Evolutionary conservation across 1,140 invertebrate genomes (phyloP).

Genomic region (Rhyacophila brunnea): DNA sequence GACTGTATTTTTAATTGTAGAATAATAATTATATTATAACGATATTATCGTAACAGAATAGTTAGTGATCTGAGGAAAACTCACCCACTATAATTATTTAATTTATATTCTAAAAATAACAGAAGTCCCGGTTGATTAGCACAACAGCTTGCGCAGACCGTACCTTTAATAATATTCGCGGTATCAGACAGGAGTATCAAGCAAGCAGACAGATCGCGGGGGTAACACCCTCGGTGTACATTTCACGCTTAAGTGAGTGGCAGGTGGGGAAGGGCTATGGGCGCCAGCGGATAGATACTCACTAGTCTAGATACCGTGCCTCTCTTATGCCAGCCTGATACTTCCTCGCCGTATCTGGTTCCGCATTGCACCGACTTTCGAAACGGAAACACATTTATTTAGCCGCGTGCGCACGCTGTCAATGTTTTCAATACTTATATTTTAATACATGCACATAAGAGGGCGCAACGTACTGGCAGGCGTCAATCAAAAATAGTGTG

Average conservation of each 20-base stretch:
- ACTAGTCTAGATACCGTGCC: no score
- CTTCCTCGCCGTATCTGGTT: slow-evolving; percentile 26
- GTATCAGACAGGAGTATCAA: slow-evolving; percentile 9
- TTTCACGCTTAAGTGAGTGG: slow-evolving; percentile 34
- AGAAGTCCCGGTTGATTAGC: no score
- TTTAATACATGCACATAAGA: not conserved
- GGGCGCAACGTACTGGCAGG: slow-evolving; percentile 1
- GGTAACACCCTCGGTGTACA: slow-evolving; percentile 25
- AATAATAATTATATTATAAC: no score
- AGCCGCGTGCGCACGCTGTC: slow-evolving; percentile 4
- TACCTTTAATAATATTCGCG: slow-evolving; percentile 6
- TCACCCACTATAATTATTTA: no score
- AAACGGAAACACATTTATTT: slow-evolving; percentile 1
- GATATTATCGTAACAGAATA: no score
- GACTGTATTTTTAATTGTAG: no score
- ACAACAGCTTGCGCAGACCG: not conserved
- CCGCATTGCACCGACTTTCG: slow-evolving; percentile 18
- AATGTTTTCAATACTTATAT: slow-evolving; percentile 13
- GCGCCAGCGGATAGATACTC: not conserved
- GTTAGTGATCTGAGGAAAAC: no score
- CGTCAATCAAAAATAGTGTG: no score
- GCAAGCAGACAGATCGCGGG: slow-evolving; percentile 8
- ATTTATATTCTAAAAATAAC: no score
- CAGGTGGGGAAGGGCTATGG: slow-evolving; percentile 19
- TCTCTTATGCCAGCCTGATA: slow-evolving; percentile 13